Percentiles rank a stretch among this genome's conserved stretches.
Evolutionary conservation across 2,113 vertebrate genomes (phyloP).

Genomic region (Brachyhypopomus occidentalis): DNA sequence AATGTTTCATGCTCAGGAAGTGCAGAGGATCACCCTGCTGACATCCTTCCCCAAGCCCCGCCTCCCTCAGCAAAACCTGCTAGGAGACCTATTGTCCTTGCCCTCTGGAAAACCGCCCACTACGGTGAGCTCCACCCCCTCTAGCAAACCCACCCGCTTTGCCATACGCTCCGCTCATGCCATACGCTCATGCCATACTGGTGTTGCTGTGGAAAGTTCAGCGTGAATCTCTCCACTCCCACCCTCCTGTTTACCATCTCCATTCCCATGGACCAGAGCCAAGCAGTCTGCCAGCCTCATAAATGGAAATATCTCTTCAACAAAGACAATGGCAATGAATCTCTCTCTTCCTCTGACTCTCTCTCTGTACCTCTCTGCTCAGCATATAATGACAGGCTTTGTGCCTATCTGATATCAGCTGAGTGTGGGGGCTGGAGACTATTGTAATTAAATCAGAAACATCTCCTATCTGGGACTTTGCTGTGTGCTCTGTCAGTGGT

Average conservation of each 20-base stretch:
- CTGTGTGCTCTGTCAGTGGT: constrained; percentile 3
- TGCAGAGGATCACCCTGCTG: neutral
- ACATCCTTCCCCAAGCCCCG: neutral
- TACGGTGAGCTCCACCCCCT: neutral
- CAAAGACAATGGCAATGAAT: constrained; percentile 3
- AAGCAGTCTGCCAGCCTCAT: constrained; percentile 44
- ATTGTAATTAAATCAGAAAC: constrained; percentile 33
- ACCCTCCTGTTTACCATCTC: constrained; percentile 45
- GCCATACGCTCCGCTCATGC: no score
- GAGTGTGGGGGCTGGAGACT: constrained; percentile 15
- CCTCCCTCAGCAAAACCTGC: neutral
- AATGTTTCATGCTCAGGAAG: neutral
- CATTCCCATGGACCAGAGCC: constrained; percentile 9
- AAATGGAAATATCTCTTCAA: constrained; percentile 50
- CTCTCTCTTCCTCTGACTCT: neutral
- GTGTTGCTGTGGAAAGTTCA: constrained; percentile 28
- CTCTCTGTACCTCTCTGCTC: neutral
- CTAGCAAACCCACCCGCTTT: neutral
- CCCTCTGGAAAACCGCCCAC: neutral
- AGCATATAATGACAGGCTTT: neutral
- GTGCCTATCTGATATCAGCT: neutral
- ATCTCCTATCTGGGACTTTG: constrained; percentile 10
- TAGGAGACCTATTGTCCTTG: neutral
- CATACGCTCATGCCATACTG: neutral
- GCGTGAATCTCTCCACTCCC: constrained; percentile 26